phyloP scores from a whole-genome alignment of 2,113 vertebrate genomes.

The Mobula birostris region DNA sequence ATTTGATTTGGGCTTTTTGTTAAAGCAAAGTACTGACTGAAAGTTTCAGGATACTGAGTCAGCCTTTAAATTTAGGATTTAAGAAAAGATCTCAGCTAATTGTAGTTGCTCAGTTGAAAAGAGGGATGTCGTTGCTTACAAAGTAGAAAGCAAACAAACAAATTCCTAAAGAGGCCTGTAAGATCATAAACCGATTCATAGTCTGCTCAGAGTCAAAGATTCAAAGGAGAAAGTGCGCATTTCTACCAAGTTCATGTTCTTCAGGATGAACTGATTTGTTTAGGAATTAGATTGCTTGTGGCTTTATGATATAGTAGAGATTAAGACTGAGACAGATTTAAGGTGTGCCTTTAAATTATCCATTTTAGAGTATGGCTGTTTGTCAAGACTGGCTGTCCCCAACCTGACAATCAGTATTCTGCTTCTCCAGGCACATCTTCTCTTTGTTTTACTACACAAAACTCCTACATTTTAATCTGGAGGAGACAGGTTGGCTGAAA shows the following conservation, averaged over 20 bases:
- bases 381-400: conserved; percentile 26
- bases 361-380: background rate
- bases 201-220: background rate
- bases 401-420: conserved; percentile 27
- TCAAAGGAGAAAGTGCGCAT: background rate
- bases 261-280: background rate
- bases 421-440: conserved; percentile 18
- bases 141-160: conserved; percentile 5
- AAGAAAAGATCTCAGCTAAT: background rate
- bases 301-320: background rate
- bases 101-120: background rate
- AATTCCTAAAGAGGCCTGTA: background rate
- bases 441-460: conserved; percentile 1
- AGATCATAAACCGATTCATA: background rate
- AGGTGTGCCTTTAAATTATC: conserved; percentile 28
- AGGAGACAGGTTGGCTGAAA: conserved; percentile 13
- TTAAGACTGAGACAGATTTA: background rate
- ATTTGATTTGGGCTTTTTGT: background rate
- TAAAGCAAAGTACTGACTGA: background rate
- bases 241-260: background rate
- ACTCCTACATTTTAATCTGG: conserved; percentile 14
- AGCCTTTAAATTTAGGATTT: background rate
- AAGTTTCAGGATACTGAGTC: background rate
- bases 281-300: conserved; percentile 3
- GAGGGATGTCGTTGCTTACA: background rate